Conservation (phyloP, 2,113 vertebrate genomes). For the Struthidea cinerea region DNA sequence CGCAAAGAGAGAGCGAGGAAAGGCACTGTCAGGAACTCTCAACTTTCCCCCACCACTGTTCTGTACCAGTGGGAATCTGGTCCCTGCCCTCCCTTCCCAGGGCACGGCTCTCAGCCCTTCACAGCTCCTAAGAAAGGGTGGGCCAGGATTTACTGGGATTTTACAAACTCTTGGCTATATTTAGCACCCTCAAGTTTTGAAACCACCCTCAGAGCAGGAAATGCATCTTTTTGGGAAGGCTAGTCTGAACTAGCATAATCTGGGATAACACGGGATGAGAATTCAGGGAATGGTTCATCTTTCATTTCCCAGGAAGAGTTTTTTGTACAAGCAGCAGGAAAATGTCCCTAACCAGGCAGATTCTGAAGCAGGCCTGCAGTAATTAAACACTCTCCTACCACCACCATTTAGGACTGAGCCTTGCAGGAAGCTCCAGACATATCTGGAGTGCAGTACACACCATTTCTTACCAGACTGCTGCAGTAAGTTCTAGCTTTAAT, state of each 20-base stretch:
- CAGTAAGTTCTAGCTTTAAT: neutral
- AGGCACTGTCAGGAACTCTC: neutral
- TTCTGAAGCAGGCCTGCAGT: neutral
- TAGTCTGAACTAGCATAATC: neutral
- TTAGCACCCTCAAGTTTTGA: neutral
- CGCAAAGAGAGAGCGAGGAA: rapidly evolving
- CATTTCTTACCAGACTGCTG: neutral
- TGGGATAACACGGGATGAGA: neutral
- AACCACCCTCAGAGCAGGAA: neutral
- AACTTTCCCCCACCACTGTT: neutral
- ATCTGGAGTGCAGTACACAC: neutral
- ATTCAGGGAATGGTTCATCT: neutral
- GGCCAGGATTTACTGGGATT: neutral
- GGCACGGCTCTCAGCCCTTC: neutral
- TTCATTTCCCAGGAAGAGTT: neutral
- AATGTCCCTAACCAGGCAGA: neutral
- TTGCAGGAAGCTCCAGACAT: neutral
- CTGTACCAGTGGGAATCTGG: neutral
- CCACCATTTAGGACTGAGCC: neutral
- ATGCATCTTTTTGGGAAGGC: neutral
- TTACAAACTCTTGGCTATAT: neutral
- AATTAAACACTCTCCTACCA: neutral
- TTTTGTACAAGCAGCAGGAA: neutral
- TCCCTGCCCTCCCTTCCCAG: neutral
- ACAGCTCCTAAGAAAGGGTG: neutral